phyloP scores from a whole-genome alignment of 2,113 vertebrate genomes.

The Machaerirhynchus nigripectus region DNA sequence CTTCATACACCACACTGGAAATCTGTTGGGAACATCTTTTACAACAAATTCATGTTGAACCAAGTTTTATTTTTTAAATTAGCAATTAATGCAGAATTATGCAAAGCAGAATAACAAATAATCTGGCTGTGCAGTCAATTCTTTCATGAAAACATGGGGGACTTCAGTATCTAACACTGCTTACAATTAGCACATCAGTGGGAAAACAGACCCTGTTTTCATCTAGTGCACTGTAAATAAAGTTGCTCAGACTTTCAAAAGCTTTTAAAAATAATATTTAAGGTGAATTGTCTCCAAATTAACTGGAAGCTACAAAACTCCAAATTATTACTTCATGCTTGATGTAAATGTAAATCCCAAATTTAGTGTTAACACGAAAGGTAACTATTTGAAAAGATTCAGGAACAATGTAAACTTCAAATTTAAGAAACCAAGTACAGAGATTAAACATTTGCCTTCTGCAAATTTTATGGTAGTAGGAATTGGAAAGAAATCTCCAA shows the following conservation, averaged over 20 bases:
- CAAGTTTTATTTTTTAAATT: neutral
- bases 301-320: neutral
- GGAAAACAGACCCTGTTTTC: neutral
- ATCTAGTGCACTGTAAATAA: neutral
- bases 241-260: neutral
- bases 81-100: neutral
- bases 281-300: neutral
- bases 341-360: neutral
- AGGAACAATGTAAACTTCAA: neutral
- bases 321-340: neutral
- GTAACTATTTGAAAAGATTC: neutral
- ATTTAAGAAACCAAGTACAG: neutral
- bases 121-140: neutral
- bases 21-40: neutral
- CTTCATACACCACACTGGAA: neutral
- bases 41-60: neutral
- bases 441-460: neutral
- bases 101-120: neutral
- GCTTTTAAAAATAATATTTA: neutral
- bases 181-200: neutral
- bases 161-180: neutral
- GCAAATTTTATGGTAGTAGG: neutral
- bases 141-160: neutral
- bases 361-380: neutral
- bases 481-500: neutral